Evolutionary conservation across 2,113 vertebrate genomes (phyloP).

Genomic region (Prochilodus magdalenae): DNA sequence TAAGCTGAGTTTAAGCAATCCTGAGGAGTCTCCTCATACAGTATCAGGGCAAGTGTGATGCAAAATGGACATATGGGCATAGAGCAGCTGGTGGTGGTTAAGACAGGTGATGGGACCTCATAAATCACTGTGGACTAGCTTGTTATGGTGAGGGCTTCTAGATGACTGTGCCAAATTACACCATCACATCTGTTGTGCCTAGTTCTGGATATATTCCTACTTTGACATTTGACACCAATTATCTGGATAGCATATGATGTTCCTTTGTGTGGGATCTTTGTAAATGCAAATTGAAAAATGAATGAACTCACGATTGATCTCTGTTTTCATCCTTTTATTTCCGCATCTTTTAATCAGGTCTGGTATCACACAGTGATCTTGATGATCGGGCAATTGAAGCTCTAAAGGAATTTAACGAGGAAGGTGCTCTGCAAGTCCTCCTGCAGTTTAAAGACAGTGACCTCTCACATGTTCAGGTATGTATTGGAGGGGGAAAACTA

Average conservation of each 20-base stretch:
- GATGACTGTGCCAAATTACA: slow-evolving; percentile 69
- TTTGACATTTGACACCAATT: background rate
- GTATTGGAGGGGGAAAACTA: background rate
- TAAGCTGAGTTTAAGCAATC: slow-evolving; percentile 32
- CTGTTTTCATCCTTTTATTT: slow-evolving; percentile 36
- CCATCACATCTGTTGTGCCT: slow-evolving; percentile 74
- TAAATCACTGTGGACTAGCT: slow-evolving; percentile 67
- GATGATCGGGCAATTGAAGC: slow-evolving; percentile 99
- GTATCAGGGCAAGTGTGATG: slow-evolving; percentile 60
- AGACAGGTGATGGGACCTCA: slow-evolving; percentile 73
- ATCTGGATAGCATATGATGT: slow-evolving; percentile 47
- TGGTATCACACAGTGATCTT: slow-evolving; percentile 99
- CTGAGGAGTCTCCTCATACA: slow-evolving; percentile 40
- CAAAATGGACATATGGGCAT: slow-evolving; percentile 69
- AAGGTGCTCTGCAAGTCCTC: slow-evolving; percentile 97
- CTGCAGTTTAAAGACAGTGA: slow-evolving; percentile 99
- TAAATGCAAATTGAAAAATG: slow-evolving; percentile 4
- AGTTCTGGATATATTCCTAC: slow-evolving; percentile 59
- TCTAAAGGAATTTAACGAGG: slow-evolving; percentile 99
- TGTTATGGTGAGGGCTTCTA: slow-evolving; percentile 66
- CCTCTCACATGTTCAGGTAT: slow-evolving; percentile 99
- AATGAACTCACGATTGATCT: slow-evolving; percentile 15
- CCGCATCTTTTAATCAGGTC: slow-evolving; percentile 76
- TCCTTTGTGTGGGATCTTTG: background rate
- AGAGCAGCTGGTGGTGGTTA: slow-evolving; percentile 75